Evolutionary conservation across 1,140 invertebrate genomes (phyloP).

Genomic region (Vanessa atalanta): DNA sequence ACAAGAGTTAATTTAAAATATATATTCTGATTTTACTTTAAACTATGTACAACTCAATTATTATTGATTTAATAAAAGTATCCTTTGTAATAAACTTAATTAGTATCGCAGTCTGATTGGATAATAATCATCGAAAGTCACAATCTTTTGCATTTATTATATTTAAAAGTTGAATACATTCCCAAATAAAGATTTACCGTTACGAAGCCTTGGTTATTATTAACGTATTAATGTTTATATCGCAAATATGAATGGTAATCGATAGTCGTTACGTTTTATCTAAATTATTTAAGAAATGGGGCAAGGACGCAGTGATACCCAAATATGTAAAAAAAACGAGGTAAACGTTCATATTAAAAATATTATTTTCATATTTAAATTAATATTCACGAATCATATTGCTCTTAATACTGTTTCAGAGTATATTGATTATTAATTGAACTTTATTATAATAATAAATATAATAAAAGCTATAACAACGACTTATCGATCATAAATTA

Average conservation of each 20-base stretch:
- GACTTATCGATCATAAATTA: neutral
- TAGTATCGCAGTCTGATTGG: no score
- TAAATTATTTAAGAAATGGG: slow-evolving; percentile 30
- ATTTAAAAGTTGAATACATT: slow-evolving; percentile 1
- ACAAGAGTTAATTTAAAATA: no score
- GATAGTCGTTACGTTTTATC: slow-evolving; percentile 24
- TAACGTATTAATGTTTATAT: slow-evolving; percentile 18
- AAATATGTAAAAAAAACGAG: slow-evolving; percentile 25
- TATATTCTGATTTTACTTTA: no score
- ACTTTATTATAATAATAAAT: neutral
- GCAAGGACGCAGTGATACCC: slow-evolving; percentile 27
- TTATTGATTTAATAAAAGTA: no score
- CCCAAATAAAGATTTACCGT: slow-evolving; percentile 10
- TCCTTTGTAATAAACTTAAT: no score
- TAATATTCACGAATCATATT: slow-evolving; percentile 5
- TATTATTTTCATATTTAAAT: slow-evolving; percentile 7
- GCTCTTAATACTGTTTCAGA: neutral
- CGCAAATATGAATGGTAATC: slow-evolving; percentile 17
- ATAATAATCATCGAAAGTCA: no score
- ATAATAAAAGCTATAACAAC: neutral
- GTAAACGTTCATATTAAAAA: slow-evolving; percentile 18
- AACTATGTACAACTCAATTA: no score
- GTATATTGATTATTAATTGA: neutral
- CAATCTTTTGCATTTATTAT: no score
- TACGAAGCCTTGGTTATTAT: slow-evolving; percentile 10